phyloP scores from a whole-genome alignment of 2,888 invertebrate species.

The Leptarthrus brevirostris region DNA sequence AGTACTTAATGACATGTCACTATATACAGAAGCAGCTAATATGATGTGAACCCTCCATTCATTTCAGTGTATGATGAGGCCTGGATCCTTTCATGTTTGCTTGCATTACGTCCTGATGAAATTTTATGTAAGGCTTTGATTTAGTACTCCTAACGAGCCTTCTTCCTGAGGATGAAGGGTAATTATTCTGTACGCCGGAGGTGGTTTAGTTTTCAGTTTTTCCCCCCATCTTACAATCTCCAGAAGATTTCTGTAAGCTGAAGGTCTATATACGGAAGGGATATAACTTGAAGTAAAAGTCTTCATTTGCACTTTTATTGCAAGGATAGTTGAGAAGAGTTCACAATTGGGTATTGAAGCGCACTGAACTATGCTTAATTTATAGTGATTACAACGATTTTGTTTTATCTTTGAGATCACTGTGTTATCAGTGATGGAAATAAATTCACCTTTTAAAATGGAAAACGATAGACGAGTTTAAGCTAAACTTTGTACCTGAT shows the following conservation, averaged over 20 bases:
- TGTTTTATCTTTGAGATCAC: too few species aligned
- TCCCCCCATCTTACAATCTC: neutral
- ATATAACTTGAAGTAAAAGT: neutral
- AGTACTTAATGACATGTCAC: neutral
- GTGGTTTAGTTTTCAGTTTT: conserved; percentile 7
- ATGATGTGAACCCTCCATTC: neutral
- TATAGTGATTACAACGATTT: too few species aligned
- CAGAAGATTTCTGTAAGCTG: neutral
- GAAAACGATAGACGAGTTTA: too few species aligned
- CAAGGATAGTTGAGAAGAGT: neutral
- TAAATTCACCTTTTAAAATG: too few species aligned
- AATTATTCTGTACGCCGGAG: conserved; percentile 36
- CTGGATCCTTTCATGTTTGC: conserved; percentile 27
- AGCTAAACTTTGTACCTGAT: too few species aligned
- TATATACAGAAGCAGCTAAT: neutral
- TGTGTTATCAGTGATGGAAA: too few species aligned
- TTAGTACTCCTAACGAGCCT: conserved; percentile 10
- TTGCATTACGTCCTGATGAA: conserved; percentile 26
- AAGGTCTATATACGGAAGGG: neutral
- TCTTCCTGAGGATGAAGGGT: conserved; percentile 1
- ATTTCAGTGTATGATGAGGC: neutral
- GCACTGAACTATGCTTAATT: too few species aligned
- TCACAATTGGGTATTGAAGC: neutral
- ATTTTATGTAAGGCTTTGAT: conserved; percentile 32
- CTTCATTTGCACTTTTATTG: neutral